Evolutionary conservation across 1,140 invertebrate species (phyloP), one percentile per base, ranked within the genome.

Genomic region (Calephelis nemesis): DNA sequence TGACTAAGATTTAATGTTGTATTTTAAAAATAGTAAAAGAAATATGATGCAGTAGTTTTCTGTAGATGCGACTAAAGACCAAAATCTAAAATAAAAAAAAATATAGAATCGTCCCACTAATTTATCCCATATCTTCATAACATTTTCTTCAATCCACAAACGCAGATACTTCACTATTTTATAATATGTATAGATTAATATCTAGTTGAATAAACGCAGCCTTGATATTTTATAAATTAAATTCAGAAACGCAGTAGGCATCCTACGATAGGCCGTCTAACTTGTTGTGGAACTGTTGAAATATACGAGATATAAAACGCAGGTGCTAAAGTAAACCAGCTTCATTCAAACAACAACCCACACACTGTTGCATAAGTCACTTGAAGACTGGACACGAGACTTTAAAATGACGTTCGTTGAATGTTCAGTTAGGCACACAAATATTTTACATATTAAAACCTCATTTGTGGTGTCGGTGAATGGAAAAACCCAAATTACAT

Each of bases 211-310:
- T 52, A 52, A 52, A 19, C 13, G 19, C 10, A 4, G 13, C 13
- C n/a, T 52, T 8, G 1, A 9, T 52, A 30, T 30, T 30, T 30
- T 30, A 30, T 30, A 30, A 30, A 52, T 52, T 15, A 52, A 9
- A 52, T 52, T 15, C 13, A 9, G 13, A 15, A 13, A 52, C 13
- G 3, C 50, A 6, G 10, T 54, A 19, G 9, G 10, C 30, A 5
- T 54, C 15, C 13, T 15, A 52, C 52, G 30, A 19, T 10, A 54
- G 15, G 52, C 39, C 39, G 11, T 11, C 10, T 30, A 10, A 12
- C 52, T 30, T 15, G 52, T 58, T 58, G 39, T 58, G 39, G 19
- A 58, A 12, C 52, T 58, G 52, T 58, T 58, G 52, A 58, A 58
- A 58, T 39, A 39, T 58, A 39, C 15, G 19, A 58, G 52, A 58